These are phyloP conservation scores for Drosophila elegans DNA, from an alignment of 1,140 invertebrate species.

Conservation along the genomic window DNA sequence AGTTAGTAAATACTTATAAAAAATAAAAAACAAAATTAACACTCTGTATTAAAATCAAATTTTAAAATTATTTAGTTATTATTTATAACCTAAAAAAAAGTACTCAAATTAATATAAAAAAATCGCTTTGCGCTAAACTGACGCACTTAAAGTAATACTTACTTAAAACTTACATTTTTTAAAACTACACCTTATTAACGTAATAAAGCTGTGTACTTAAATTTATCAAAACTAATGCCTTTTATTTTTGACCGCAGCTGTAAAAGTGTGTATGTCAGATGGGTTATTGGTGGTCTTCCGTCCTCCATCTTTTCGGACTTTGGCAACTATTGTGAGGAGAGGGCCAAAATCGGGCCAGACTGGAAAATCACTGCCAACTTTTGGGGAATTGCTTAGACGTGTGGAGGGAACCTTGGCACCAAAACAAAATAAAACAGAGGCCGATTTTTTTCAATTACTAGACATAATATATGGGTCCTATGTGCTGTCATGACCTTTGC, in stretches of 20 bases:
- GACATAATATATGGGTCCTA: constrained; percentile 67
- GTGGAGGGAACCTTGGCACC: constrained; percentile 44
- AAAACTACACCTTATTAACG: too few species aligned
- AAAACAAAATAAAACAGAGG: constrained; percentile 41
- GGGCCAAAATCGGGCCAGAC: constrained; percentile 39
- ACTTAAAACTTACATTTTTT: too few species aligned
- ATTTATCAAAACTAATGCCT: background rate
- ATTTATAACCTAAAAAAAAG: too few species aligned
- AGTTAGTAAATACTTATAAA: too few species aligned
- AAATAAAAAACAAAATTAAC: too few species aligned
- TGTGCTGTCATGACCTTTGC: constrained; percentile 70
- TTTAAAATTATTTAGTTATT: too few species aligned
- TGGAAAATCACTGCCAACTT: constrained; percentile 66
- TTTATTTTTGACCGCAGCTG: background rate
- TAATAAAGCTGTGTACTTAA: too few species aligned
- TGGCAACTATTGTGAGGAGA: constrained; percentile 21
- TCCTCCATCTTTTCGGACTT: constrained; percentile 30
- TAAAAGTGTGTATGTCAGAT: constrained; percentile 5
- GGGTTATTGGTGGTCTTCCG: background rate
- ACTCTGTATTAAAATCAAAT: too few species aligned
- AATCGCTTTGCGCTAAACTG: too few species aligned
- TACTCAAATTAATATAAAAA: too few species aligned
- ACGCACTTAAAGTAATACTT: too few species aligned
- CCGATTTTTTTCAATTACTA: constrained; percentile 76
- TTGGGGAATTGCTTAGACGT: constrained; percentile 41